These are phyloP conservation scores for Phylloscopus trochiloides DNA, from an alignment of 2,113 vertebrate species.

Conservation along the genomic window DNA sequence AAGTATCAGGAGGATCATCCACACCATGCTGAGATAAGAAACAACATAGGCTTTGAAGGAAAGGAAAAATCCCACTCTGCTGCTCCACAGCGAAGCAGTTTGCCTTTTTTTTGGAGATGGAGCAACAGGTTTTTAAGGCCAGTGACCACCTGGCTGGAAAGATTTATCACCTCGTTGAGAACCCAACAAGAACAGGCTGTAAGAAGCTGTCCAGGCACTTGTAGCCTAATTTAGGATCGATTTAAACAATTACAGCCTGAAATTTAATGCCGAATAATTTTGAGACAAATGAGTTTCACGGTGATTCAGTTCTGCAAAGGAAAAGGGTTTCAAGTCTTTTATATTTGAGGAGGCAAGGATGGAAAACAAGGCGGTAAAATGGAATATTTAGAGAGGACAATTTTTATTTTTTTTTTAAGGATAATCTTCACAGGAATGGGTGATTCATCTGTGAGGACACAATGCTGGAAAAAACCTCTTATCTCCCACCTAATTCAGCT, in stretches of 20 bases:
- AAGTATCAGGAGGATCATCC: background rate
- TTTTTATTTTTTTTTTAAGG: background rate
- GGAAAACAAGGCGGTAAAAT: background rate
- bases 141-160: background rate
- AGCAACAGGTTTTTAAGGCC: background rate
- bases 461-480: background rate
- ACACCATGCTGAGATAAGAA: background rate
- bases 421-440: background rate
- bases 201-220: background rate
- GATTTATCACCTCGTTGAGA: background rate
- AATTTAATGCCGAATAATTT: constrained; percentile 10
- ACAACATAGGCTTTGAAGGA: background rate
- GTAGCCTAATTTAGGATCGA: constrained; percentile 27
- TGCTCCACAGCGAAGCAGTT: fast-evolving
- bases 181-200: background rate
- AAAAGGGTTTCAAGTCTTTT: background rate
- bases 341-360: background rate
- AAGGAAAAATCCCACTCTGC: background rate
- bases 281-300: background rate
- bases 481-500: background rate
- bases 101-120: background rate
- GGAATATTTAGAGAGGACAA: background rate
- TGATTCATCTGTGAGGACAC: background rate
- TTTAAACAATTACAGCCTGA: constrained; percentile 25
- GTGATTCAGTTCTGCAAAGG: background rate